Percentiles rank a stretch among this genome's conserved stretches.
phyloP scores from a whole-genome alignment of 2,113 vertebrate genomes.

The Neolamprologus modestus region DNA sequence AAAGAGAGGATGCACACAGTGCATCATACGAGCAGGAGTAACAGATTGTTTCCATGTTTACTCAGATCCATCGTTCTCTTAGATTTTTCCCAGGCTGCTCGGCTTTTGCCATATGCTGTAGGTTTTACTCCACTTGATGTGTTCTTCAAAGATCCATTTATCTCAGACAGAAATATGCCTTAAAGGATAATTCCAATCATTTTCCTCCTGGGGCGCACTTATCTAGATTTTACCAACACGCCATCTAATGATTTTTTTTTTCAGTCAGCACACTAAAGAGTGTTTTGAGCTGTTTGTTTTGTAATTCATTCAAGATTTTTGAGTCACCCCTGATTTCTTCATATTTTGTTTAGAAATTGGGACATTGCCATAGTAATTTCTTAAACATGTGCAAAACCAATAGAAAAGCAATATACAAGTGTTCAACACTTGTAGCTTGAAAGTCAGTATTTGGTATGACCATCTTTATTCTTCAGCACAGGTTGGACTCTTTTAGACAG shows the following conservation, averaged over 20 bases:
- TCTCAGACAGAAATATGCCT: not conserved
- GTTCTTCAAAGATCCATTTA: not conserved
- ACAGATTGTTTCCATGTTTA: not conserved
- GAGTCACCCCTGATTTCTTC: not conserved
- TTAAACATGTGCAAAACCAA: not conserved
- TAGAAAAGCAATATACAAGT: not conserved
- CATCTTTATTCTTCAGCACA: not conserved
- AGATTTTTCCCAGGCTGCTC: not conserved
- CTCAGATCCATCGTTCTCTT: not conserved
- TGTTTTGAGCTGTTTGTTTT: not conserved
- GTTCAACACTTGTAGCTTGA: not conserved
- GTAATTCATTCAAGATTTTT: not conserved
- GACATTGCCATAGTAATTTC: not conserved
- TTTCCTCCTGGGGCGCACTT: not conserved
- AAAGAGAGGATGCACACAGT: not conserved
- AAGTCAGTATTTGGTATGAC: not conserved
- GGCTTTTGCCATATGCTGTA: not conserved
- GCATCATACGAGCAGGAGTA: not conserved
- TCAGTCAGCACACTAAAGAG: not conserved
- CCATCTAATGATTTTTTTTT: not conserved
- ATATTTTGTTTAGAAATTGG: not conserved
- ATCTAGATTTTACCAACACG: not conserved
- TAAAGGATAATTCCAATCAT: not conserved
- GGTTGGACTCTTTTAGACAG: not conserved
- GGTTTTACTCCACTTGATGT: not conserved